Percentiles rank a stretch among this genome's conserved stretches.
phyloP scores from a whole-genome alignment of 2,888 invertebrate species.

The Cloeon dipterum region DNA sequence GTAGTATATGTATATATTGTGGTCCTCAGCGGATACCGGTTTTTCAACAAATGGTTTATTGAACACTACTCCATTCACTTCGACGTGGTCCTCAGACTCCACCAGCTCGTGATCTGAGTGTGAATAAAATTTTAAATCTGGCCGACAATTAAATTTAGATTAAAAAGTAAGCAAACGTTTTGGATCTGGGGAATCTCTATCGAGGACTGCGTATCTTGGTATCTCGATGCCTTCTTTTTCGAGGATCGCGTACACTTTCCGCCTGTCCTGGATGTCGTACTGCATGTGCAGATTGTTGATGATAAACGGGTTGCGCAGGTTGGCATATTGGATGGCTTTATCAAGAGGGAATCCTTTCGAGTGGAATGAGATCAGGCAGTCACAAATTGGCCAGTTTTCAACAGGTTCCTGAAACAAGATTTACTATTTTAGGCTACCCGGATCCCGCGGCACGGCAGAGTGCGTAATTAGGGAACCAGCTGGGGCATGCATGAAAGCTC shows the following conservation, averaged over 20 bases:
- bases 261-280: constrained; percentile 85
- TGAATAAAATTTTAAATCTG: too few relatives aligned
- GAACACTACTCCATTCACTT: constrained; percentile 84
- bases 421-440: too few relatives aligned
- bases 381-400: constrained; percentile 94
- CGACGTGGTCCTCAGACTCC: constrained; percentile 92
- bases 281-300: constrained; percentile 98
- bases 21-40: constrained; percentile 97
- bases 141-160: not conserved
- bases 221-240: constrained; percentile 90
- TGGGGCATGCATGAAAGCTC: too few relatives aligned
- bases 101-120: constrained; percentile 64
- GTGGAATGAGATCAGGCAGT: constrained; percentile 95
- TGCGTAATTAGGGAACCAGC: too few relatives aligned
- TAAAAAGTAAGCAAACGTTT: constrained; percentile 32
- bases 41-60: constrained; percentile 99
- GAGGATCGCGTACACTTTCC: constrained; percentile 86
- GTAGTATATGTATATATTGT: constrained; percentile 99
- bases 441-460: too few relatives aligned
- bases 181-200: constrained; percentile 78
- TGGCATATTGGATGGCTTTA: constrained; percentile 92
- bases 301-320: constrained; percentile 80
- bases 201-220: constrained; percentile 90
- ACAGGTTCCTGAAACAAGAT: constrained; percentile 80
- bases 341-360: constrained; percentile 96